phyloP scores from a whole-genome alignment of 35 echinoderm and acorn worm genomes.

The Heliocidaris tuberculata region DNA sequence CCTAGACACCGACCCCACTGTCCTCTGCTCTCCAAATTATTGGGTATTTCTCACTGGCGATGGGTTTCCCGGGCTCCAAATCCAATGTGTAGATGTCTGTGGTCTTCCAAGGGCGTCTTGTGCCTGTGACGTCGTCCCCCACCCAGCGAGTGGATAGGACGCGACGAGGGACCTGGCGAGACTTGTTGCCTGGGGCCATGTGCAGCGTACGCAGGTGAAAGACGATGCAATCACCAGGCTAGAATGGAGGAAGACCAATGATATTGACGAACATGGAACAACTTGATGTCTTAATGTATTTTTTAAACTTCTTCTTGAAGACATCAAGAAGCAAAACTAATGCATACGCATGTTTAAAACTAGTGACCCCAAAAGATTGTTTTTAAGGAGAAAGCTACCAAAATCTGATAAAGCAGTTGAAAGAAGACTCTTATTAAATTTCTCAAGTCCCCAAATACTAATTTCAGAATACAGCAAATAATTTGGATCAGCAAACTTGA shows the following conservation, averaged over 20 bases:
- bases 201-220: slow-evolving; percentile 53
- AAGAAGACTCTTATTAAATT: no score
- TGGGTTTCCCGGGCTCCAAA: slow-evolving; percentile 6
- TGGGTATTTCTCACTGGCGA: slow-evolving; percentile 45
- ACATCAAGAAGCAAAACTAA: no score
- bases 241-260: neutral
- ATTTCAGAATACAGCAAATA: no score
- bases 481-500: no score
- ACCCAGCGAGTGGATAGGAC: slow-evolving; percentile 57
- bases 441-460: no score
- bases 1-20: neutral
- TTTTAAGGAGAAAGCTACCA: no score
- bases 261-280: neutral
- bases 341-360: no score
- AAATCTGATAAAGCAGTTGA: no score
- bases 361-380: no score
- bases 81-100: slow-evolving; percentile 35
- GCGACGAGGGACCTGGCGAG: slow-evolving; percentile 20
- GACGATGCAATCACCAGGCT: slow-evolving; percentile 58
- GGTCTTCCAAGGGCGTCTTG: slow-evolving; percentile 52
- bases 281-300: neutral
- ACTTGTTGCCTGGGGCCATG: slow-evolving; percentile 49
- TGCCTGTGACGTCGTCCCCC: slow-evolving; percentile 50
- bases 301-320: no score
- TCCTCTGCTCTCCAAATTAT: slow-evolving; percentile 42